Evolutionary conservation across 2,797 vertebrate genomes (phyloP), one percentile per base, ranked within the genome.

Genomic region (Botia almorhae): DNA sequence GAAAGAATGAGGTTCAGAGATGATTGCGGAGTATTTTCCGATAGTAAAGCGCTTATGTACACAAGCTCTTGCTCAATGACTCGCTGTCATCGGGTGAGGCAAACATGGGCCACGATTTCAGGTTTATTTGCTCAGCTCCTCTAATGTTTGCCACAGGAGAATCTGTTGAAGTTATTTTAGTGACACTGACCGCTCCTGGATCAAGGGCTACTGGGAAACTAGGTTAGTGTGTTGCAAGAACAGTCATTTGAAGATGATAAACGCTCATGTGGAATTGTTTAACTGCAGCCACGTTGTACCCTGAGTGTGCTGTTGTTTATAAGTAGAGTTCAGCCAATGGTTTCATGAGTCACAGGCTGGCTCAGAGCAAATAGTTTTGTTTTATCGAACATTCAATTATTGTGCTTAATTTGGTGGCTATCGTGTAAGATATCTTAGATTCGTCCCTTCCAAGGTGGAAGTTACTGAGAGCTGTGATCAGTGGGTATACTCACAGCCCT

Each of bases 181-280:
- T 46, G n/a, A 58, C 26, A 12, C 3, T 82, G 72, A 65, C 68
- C 53, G 56, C 64, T 68, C 56, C 56, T 69, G 69, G 67, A 80
- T 72, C 74, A 74, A 56, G 69, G 29, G 68, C 10, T n/a, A 33
- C 43, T 33, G 8, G 67, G 51, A 39, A 84, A 84, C 58, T 83
- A 69, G 78, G 84, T 83, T 85, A 81, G 82, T 74, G 77, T 71
- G 69, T 67, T 64, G 53, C 74, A 7, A 39, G 36, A 74, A 80
- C 73, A 68, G 51, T 26, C 19, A 50, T 29, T 81, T 81, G 71
- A 33, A 19, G 2, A 5, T 13, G 26, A 26, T 4, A 5, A 67
- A 60, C 36, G 29, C 55, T 72, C 74, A 46, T 46, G 50, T 87
- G 82, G 81, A 81, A 64, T 13, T 74, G 64, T 76, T 83, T 82